These are phyloP conservation scores for Potamilus streckersoni DNA, from an alignment of 1,140 invertebrate species.

Conservation along the genomic window DNA sequence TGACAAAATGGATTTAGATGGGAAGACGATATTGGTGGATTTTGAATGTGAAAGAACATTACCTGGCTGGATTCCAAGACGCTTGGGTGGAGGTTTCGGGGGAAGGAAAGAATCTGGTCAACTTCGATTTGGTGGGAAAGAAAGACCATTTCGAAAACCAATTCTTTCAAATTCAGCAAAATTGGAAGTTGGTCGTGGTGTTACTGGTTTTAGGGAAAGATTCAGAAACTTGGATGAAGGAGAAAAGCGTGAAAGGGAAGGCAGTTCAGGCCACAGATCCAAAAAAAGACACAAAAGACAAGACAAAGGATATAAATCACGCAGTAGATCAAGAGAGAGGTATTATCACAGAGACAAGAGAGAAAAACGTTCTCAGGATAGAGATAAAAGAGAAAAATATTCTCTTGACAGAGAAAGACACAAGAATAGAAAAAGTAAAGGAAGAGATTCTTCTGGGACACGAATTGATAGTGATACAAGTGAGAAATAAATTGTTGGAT, in stretches of 20 bases:
- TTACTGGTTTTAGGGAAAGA: conserved; percentile 7
- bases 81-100: conserved; percentile 88
- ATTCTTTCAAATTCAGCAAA: conserved; percentile 25
- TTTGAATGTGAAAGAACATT: conserved; percentile 72
- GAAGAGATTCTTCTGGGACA: too few relatives aligned
- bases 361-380: neutral
- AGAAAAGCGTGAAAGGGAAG: conserved; percentile 6
- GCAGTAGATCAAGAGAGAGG: neutral
- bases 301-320: neutral
- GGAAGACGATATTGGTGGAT: conserved; percentile 71
- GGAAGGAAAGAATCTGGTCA: conserved; percentile 90
- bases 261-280: neutral
- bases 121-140: conserved; percentile 84
- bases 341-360: neutral
- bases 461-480: too few relatives aligned
- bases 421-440: too few relatives aligned
- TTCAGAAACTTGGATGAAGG: conserved; percentile 8
- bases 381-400: neutral
- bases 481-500: too few relatives aligned
- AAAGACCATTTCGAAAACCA: conserved; percentile 75
- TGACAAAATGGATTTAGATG: conserved; percentile 78
- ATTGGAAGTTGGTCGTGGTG: conserved; percentile 13
- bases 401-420: neutral
- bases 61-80: conserved; percentile 85
- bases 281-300: conserved; percentile 7